These are phyloP conservation scores for Alentia gelatinosa DNA, from an alignment of 2,888 invertebrate genomes.

Conservation along the genomic window DNA sequence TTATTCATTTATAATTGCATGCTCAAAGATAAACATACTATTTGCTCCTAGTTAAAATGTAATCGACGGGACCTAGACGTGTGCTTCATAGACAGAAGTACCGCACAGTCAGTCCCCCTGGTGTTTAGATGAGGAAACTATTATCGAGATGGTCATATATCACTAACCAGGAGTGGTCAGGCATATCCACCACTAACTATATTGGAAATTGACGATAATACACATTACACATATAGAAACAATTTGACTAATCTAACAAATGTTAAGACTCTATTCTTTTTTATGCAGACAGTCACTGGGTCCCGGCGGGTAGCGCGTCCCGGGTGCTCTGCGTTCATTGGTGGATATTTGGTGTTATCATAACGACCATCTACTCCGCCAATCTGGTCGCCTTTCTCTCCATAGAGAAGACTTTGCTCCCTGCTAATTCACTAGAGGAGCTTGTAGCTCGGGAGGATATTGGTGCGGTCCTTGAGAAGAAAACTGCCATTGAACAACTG, in stretches of 20 bases:
- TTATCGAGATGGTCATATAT: no score
- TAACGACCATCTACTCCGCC: not conserved
- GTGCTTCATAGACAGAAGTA: no score
- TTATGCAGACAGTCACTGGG: not conserved
- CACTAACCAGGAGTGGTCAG: no score
- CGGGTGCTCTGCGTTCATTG: not conserved
- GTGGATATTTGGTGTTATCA: constrained; percentile 19
- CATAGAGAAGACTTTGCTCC: not conserved
- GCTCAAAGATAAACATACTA: no score
- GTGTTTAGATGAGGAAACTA: no score
- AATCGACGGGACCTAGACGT: no score
- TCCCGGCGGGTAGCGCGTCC: not conserved
- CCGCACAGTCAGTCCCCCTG: no score
- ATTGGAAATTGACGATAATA: no score
- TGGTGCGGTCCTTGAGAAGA: not conserved
- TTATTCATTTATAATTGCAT: no score
- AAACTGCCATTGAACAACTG: not conserved
- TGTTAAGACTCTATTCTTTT: not conserved
- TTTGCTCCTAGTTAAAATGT: no score
- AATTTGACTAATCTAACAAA: not conserved
- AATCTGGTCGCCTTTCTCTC: constrained; percentile 45
- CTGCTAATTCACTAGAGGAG: constrained; percentile 32
- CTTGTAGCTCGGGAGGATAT: not conserved
- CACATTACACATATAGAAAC: no score
- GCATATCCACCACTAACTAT: no score